Base-by-base conservation (phyloP, 2,888 invertebrate species). In the Sussaba pulchella region DNA sequence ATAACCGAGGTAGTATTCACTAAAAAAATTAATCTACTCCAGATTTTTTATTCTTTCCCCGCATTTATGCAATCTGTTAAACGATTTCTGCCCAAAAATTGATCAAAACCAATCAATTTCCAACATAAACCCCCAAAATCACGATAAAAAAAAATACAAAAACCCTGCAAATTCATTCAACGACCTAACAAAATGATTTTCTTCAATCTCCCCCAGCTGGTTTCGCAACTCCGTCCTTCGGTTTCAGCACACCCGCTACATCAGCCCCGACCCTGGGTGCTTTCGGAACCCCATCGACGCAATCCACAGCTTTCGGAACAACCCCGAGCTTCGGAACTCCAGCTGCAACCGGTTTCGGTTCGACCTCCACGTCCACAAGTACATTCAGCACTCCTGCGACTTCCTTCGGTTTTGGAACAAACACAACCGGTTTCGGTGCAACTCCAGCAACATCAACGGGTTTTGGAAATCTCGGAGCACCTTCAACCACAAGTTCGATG, bases 241-340 rank as follows among this genome's bases (percentile, higher is more conserved):
- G 92, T 36, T 93, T 93, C 81, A 92, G 90, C 17, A 88, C 92
- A 21, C 89, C 93, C 8, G 87, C 92, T 45, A 92, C 94, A 12
- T 92, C 94, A 12, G 92, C 94, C 4, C 92, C 95, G 0, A 93
- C 94, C 17, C 90, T 95, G 0, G 86, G 88, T n/a, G 84, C 91
- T 0, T 94, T 94, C 82, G 94, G 94, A 3, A 86, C 92, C 8
- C 89, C 90, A 12, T 85, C 90, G 17, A 89, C 89, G n/a, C 91
- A 85, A 77, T 85, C 84, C 78, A 87, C 88, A 54, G 91, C 84
- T 84, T 95, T 95, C 90, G 94, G 94, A 78, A 71, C 89, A 81
- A 78, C 84, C 26, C 71, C 93, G 14, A 92, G 92, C 4, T 94
- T 94, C 85, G 94, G 94, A 24, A 86, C 82, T 76, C 92, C 93